A percentile compares a stretch with the other conserved stretches of the same genome.
phyloP scores from a whole-genome alignment of 2,113 vertebrate genomes.

The Ceuthmochares aereus region DNA sequence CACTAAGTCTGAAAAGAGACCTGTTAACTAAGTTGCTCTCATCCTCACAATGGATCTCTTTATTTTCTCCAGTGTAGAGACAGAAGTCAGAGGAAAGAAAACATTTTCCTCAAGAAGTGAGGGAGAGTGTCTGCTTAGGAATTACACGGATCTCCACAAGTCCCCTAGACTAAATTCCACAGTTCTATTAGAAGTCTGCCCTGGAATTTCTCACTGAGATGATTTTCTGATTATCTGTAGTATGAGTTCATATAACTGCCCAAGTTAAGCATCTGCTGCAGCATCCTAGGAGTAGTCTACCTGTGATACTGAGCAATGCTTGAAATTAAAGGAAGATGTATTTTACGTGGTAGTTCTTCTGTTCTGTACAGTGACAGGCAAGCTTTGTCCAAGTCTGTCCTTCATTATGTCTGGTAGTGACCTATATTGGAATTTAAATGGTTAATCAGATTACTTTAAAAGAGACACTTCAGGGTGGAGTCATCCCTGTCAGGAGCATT shows the following conservation, averaged over 20 bases:
- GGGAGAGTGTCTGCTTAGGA: neutral
- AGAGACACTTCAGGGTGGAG: constrained; percentile 34
- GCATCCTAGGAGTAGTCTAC: neutral
- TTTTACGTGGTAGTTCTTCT: neutral
- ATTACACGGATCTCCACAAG: neutral
- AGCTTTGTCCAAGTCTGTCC: neutral
- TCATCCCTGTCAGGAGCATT: neutral
- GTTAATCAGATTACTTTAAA: constrained; percentile 35
- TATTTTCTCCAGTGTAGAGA: neutral
- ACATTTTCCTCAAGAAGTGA: neutral
- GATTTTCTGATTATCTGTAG: neutral
- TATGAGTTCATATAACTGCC: neutral
- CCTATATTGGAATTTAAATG: neutral
- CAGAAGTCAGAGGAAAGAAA: neutral
- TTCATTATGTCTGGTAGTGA: neutral
- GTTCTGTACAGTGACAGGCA: neutral
- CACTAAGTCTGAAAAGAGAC: neutral
- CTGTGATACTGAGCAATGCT: neutral
- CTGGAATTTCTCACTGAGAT: neutral
- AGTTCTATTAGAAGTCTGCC: neutral
- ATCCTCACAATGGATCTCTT: neutral
- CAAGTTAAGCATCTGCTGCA: neutral
- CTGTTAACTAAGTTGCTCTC: neutral
- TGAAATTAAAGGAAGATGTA: neutral
- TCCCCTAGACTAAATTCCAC: neutral